Percentiles rank a stretch among this genome's conserved stretches.
These are phyloP conservation scores for Pyralis farinalis DNA, from an alignment of 2,888 invertebrate genomes.

Conservation along the genomic window DNA sequence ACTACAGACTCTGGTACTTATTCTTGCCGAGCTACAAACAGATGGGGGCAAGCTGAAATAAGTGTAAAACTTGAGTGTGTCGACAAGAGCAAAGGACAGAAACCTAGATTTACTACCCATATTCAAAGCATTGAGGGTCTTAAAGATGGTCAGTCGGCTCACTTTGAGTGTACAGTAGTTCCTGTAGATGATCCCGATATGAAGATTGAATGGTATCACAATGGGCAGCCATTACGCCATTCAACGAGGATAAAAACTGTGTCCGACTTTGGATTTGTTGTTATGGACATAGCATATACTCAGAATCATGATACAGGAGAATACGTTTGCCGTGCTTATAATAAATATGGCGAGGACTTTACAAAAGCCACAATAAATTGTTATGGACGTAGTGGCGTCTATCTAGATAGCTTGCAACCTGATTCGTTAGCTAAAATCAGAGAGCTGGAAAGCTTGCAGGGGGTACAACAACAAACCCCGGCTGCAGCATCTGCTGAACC, in stretches of 20 bases:
- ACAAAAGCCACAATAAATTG: conserved; percentile 93
- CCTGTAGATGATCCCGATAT: conserved; percentile 97
- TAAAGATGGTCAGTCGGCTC: conserved; percentile 96
- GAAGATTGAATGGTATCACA: conserved; percentile 98
- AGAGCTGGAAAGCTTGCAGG: conserved; percentile 89
- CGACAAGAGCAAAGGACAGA: conserved; percentile 91
- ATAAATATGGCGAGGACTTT: conserved; percentile 94
- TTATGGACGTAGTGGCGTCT: conserved; percentile 92
- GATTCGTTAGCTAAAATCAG: conserved; percentile 93
- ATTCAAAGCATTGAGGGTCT: conserved; percentile 91
- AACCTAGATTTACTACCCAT: conserved; percentile 93
- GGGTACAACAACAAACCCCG: conserved; percentile 83
- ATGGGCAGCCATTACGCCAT: conserved; percentile 93
- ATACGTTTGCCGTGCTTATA: conserved; percentile 95
- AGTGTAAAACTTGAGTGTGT: conserved; percentile 91
- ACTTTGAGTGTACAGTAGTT: conserved; percentile 96
- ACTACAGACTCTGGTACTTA: conserved; percentile 95
- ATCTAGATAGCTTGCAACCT: conserved; percentile 93
- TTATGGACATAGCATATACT: conserved; percentile 96
- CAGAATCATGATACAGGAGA: conserved; percentile 96
- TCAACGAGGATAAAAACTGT: conserved; percentile 95
- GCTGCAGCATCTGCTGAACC: conserved; percentile 87
- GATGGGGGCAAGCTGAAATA: conserved; percentile 93
- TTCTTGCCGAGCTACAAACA: conserved; percentile 93
- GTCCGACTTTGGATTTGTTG: conserved; percentile 97